These are phyloP conservation scores for Tauraco erythrolophus DNA, from an alignment of 2,113 vertebrate species.

Conservation along the genomic window DNA sequence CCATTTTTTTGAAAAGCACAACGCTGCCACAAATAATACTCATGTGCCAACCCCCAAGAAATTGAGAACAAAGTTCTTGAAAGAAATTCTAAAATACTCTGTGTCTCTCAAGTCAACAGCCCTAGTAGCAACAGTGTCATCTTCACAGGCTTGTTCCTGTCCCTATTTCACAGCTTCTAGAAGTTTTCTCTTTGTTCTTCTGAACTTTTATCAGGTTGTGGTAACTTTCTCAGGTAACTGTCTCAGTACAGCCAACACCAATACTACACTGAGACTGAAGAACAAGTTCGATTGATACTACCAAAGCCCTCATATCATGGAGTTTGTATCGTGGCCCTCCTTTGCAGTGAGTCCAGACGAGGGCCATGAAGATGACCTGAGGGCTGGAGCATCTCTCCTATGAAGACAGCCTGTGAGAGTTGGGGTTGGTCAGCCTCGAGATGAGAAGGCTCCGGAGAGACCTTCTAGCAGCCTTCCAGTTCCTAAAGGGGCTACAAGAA, in stretches of 20 bases:
- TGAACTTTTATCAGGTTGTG: background rate
- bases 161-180: background rate
- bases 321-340: background rate
- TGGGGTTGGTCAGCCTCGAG: too few relatives aligned
- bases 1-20: conserved; percentile 8
- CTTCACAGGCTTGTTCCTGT: background rate
- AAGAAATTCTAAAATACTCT: background rate
- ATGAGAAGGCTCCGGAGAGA: too few relatives aligned
- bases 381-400: too few relatives aligned
- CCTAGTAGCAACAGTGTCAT: background rate
- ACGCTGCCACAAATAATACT: background rate
- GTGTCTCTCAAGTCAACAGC: background rate
- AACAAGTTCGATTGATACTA: fast-evolving
- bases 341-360: too few relatives aligned
- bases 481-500: too few relatives aligned
- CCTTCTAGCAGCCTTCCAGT: too few relatives aligned
- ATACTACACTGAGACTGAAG: background rate
- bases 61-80: background rate
- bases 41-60: background rate
- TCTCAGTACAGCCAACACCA: fast-evolving
- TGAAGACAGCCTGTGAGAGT: too few relatives aligned
- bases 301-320: background rate
- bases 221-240: background rate
- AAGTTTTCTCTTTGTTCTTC: background rate
- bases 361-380: too few relatives aligned